phyloP scores from a whole-genome alignment of 2,113 vertebrate genomes.

The Tachysurus fulvidraco region DNA sequence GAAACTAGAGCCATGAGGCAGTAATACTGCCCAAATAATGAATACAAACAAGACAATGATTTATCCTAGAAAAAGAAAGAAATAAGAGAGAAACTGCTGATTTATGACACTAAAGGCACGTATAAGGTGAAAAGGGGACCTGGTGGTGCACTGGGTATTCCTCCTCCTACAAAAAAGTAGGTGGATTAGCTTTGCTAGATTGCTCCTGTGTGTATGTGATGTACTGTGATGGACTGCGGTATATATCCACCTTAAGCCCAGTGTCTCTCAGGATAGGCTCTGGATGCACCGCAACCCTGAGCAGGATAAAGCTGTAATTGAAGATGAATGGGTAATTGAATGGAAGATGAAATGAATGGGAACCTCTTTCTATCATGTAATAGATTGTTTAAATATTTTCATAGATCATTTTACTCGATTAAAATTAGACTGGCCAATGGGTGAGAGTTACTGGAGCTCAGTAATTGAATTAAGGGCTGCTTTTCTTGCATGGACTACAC shows the following conservation, averaged over 20 bases:
- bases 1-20: not conserved
- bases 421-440: not conserved
- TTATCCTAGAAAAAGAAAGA: not conserved
- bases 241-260: not conserved
- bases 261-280: not conserved
- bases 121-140: not conserved
- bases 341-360: not conserved
- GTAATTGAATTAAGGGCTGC: slow-evolving; percentile 7
- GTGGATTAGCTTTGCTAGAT: not conserved
- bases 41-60: not conserved
- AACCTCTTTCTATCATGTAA: not conserved
- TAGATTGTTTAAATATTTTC: not conserved
- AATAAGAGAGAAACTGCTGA: not conserved
- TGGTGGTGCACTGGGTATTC: not conserved
- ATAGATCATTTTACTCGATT: not conserved
- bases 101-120: not conserved
- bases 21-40: not conserved
- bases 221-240: not conserved
- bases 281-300: not conserved
- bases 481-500: not conserved
- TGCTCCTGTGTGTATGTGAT: too few species aligned
- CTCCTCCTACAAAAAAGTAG: not conserved
- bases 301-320: not conserved
- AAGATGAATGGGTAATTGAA: not conserved
- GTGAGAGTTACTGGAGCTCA: not conserved